phyloP scores from a whole-genome alignment of 2,797 vertebrate species.

The Pangasius larnaudii region DNA sequence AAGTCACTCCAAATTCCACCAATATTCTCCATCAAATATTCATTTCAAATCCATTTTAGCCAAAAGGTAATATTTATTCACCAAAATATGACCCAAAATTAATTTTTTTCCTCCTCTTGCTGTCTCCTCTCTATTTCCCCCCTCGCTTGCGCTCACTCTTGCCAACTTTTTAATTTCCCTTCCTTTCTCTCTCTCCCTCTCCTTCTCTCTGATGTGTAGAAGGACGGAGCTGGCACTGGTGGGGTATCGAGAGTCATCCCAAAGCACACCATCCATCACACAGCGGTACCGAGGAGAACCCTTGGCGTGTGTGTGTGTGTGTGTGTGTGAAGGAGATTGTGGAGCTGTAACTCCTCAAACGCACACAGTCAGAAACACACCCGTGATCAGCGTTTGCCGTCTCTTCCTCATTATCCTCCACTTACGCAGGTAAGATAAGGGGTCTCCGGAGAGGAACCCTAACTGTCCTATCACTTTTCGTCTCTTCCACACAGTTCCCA shows the following conservation, averaged over 20 bases:
- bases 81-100: too few species aligned
- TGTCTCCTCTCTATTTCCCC: neutral
- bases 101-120: neutral
- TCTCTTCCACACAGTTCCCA: conserved; percentile 8
- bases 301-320: neutral
- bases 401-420: neutral
- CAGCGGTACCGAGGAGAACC: neutral
- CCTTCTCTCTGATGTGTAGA: conserved; percentile 23
- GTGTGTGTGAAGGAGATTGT: neutral
- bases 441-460: neutral
- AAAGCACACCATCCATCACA: conserved; percentile 30
- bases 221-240: conserved; percentile 42
- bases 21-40: neutral
- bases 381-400: neutral
- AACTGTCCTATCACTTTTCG: neutral
- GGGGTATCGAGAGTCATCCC: conserved; percentile 6
- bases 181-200: neutral
- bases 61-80: too few species aligned
- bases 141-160: neutral
- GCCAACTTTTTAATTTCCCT: neutral
- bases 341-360: neutral
- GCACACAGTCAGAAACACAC: neutral
- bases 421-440: neutral
- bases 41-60: neutral
- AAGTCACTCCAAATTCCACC: neutral